These are phyloP conservation scores for Hapalemur alaotrensis DNA, from an alignment of 2,797 vertebrate species.

Conservation along the genomic window DNA sequence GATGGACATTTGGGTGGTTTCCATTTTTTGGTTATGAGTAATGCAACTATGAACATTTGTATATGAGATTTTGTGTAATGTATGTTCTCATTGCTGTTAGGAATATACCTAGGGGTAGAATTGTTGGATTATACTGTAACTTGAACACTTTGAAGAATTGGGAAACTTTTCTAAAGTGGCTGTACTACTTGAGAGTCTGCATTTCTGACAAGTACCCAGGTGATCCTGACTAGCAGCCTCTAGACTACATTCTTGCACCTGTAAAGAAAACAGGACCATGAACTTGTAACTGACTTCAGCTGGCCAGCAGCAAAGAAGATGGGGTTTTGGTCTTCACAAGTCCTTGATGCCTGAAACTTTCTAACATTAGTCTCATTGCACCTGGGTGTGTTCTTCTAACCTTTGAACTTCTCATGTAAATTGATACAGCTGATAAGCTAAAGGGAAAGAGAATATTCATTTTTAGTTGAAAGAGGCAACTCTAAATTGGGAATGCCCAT, in stretches of 20 bases:
- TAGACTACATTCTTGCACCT: neutral
- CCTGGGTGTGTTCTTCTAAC: neutral
- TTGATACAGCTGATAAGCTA: neutral
- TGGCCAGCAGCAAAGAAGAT: neutral
- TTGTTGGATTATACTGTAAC: neutral
- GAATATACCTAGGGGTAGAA: neutral
- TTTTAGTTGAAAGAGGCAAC: neutral
- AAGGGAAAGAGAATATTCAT: neutral
- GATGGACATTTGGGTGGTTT: neutral
- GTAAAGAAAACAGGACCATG: neutral
- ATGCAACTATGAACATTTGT: neutral
- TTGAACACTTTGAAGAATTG: neutral
- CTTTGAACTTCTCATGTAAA: neutral
- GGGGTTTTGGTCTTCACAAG: neutral
- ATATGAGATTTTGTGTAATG: neutral
- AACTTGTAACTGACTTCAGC: neutral
- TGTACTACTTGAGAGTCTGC: neutral
- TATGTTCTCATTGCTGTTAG: slow-evolving; percentile 13
- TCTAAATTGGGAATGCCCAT: neutral
- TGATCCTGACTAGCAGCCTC: neutral
- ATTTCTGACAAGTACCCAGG: neutral
- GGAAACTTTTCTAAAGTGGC: neutral
- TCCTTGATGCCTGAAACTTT: neutral
- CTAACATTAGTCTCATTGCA: neutral
- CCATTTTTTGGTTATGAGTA: neutral